Evolutionary conservation across 2,113 vertebrate genomes (phyloP).

Genomic region (Cariama cristata): DNA sequence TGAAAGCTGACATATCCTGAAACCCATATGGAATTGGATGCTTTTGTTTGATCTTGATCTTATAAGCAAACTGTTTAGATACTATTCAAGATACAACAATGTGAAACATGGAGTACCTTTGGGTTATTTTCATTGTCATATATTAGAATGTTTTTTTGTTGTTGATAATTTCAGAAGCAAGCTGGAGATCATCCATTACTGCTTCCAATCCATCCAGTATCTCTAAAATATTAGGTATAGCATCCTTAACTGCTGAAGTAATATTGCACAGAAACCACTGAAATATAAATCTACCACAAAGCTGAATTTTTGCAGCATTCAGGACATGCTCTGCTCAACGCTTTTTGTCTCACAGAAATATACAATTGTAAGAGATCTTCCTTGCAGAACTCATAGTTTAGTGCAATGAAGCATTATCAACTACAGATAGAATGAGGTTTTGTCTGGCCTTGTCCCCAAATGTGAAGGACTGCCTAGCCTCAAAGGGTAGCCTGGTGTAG

Average conservation of each 20-base stretch:
- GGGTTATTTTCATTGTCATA: not conserved
- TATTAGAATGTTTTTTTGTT: not conserved
- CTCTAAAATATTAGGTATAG: not conserved
- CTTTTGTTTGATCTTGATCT: not conserved
- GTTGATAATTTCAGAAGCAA: not conserved
- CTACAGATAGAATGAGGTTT: not conserved
- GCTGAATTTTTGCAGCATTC: not conserved
- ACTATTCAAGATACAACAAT: not conserved
- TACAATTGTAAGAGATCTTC: not conserved
- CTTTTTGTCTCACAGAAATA: not conserved
- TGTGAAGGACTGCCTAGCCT: not conserved
- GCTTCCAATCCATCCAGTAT: not conserved
- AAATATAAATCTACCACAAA: not conserved
- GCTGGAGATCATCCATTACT: not conserved
- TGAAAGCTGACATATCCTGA: not conserved
- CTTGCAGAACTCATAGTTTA: not conserved
- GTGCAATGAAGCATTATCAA: not conserved
- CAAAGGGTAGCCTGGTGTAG: not conserved
- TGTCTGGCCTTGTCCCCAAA: not conserved
- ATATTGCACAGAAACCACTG: not conserved
- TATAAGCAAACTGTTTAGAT: not conserved
- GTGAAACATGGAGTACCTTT: not conserved
- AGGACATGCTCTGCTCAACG: not conserved
- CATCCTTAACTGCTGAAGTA: not conserved
- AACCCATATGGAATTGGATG: not conserved